Conservation (phyloP, 1,140 invertebrate species). For the Cydia amplana region DNA sequence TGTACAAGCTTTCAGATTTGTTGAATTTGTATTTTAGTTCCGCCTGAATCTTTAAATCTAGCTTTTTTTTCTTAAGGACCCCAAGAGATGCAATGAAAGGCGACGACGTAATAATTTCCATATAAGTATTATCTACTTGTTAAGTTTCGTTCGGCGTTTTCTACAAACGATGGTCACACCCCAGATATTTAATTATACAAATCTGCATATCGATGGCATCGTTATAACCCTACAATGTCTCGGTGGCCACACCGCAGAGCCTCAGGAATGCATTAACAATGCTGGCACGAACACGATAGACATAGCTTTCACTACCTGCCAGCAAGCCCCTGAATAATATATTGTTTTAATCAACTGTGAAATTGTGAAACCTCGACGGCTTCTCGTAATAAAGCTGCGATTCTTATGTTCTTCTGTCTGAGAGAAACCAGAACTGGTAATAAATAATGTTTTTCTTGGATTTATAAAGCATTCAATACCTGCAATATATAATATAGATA, state of each 20-base stretch:
- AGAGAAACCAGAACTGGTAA: neutral
- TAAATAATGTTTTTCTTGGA: neutral
- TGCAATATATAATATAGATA: neutral
- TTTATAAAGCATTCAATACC: neutral
- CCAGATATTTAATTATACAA: neutral
- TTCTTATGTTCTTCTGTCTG: conserved; percentile 14
- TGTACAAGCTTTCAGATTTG: too few species aligned
- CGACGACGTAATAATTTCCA: too few species aligned
- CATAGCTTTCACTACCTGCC: conserved; percentile 8
- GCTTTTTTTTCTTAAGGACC: too few species aligned
- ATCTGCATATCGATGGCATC: neutral
- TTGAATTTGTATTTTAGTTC: too few species aligned
- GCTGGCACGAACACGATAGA: neutral
- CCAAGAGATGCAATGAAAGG: too few species aligned
- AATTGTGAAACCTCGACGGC: neutral
- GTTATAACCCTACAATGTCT: conserved; percentile 11
- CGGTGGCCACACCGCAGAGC: neutral
- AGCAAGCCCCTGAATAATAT: conserved; percentile 21
- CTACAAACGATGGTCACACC: too few species aligned
- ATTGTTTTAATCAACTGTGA: conserved; percentile 29
- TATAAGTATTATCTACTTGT: too few species aligned
- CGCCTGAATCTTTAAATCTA: too few species aligned
- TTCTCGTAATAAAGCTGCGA: conserved; percentile 1
- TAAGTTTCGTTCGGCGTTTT: too few species aligned
- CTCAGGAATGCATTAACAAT: conserved; percentile 15